Evolutionary conservation across 2,797 vertebrate species (phyloP), one percentile per base, ranked within the genome.

Genomic region (Erithacus rubecula): DNA sequence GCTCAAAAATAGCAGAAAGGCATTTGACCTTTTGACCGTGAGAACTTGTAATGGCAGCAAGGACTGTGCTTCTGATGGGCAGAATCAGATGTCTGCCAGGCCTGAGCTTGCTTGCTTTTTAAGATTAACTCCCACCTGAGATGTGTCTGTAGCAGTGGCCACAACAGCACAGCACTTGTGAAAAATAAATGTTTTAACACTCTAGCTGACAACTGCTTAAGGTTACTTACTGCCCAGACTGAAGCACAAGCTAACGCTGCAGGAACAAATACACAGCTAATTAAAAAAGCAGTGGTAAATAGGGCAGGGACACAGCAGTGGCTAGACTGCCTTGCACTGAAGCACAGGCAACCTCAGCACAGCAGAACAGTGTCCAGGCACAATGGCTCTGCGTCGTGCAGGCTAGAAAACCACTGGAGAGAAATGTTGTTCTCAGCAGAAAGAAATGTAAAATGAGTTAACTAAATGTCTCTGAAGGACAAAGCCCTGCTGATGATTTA

Each of bases 251-350:
- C 53, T 64, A 85, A 68, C 65, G 6, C 77, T 83, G 72, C 94
- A 94, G 90, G 94, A 96, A 80, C 75, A 94, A 92, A 95, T 62
- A 82, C 18, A 69, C 53, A 80, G 56, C 72, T 95, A 82, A 95
- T 95, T 93, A 24, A 89, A 94, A 93, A 94, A 89, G 69, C 75
- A 0, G 0, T 59, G 65, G 69, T 82, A 79, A 51, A 56, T 82
- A 83, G 44, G 90, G 53, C 93, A 94, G 93, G 29, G 39, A 65
- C 89, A 55, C 51, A 88, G 47, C 20, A 7, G 60, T 83, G 68
- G 69, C 52, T 65, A 30, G 56, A 30, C 62, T 83, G 92, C 79
- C 70, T 91, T 81, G 65, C 30, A 41, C 55, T 86, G 65, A 63
- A 80, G 67, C 71, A 77, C 77, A 81, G 81, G 18, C 64, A 71